Evolutionary conservation across 2,888 invertebrate genomes (phyloP).

Genomic region (Cheilosia scutellata): DNA sequence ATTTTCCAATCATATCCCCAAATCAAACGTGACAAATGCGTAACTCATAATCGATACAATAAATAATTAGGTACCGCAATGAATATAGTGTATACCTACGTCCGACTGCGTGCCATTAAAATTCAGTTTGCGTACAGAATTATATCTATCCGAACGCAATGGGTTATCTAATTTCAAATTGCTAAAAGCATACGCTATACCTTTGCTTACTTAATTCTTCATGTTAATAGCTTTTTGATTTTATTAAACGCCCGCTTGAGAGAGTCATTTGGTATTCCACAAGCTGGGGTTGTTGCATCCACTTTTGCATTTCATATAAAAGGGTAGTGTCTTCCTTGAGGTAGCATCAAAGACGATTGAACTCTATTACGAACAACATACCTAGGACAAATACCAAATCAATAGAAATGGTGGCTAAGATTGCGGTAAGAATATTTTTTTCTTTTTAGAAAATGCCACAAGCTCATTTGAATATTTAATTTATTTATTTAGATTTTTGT

Average conservation of each 20-base stretch:
- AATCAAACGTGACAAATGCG: neutral
- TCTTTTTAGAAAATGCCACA: neutral
- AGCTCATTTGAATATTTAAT: neutral
- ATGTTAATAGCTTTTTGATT: slow-evolving; percentile 48
- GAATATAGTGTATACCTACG: slow-evolving; percentile 2
- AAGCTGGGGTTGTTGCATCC: slow-evolving; percentile 42
- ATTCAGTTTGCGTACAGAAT: slow-evolving; percentile 58
- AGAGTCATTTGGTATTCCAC: slow-evolving; percentile 47
- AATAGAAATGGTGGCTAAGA: slow-evolving; percentile 80
- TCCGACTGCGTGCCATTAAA: slow-evolving; percentile 40
- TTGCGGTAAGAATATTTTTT: slow-evolving; percentile 79
- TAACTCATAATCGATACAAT: slow-evolving; percentile 20
- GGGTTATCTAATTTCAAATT: slow-evolving; percentile 56
- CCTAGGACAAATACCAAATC: slow-evolving; percentile 1
- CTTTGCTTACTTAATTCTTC: slow-evolving; percentile 49
- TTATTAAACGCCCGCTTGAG: neutral
- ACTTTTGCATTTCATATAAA: slow-evolving; percentile 61
- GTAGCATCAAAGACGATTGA: slow-evolving; percentile 47
- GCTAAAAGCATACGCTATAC: neutral
- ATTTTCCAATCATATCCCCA: neutral
- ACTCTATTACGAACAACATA: slow-evolving; percentile 34
- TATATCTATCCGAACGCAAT: slow-evolving; percentile 28
- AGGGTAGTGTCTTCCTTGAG: slow-evolving; percentile 31
- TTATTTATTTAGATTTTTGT: slow-evolving; percentile 79
- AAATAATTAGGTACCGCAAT: slow-evolving; percentile 35